Conservation (phyloP, 2,888 invertebrate genomes). For the Incurvaria masculella region DNA sequence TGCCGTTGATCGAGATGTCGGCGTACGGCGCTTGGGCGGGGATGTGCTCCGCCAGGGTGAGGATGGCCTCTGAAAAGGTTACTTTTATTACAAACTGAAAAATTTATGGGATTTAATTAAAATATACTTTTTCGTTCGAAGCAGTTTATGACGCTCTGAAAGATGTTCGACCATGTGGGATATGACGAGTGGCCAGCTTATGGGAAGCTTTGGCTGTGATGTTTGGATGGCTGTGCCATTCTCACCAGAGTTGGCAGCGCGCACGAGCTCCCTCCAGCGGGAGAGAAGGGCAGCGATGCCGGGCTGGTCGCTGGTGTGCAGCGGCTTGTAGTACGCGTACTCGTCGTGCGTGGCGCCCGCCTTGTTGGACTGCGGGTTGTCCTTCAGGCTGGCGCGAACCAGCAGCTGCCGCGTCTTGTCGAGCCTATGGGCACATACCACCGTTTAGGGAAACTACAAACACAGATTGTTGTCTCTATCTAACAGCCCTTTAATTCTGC, state of each 20-base stretch:
- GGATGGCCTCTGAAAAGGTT: conserved; percentile 29
- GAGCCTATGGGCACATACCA: too few relatives aligned
- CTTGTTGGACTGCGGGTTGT: conserved; percentile 39
- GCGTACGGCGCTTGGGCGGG: conserved; percentile 24
- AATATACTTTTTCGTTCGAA: too few relatives aligned
- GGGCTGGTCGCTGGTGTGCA: conserved; percentile 61
- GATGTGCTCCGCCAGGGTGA: conserved; percentile 32
- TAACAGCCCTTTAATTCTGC: too few relatives aligned
- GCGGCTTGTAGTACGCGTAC: conserved; percentile 64
- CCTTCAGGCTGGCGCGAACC: conserved; percentile 47
- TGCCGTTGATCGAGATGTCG: conserved; percentile 14
- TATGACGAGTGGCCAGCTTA: neutral
- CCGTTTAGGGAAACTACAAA: too few relatives aligned
- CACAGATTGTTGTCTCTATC: too few relatives aligned
- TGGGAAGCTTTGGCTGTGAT: conserved; percentile 12
- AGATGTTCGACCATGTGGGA: neutral
- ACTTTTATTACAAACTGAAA: conserved; percentile 29
- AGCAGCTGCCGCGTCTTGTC: conserved; percentile 64
- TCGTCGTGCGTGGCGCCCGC: conserved; percentile 26
- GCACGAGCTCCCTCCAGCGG: conserved; percentile 61
- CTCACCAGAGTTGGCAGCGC: conserved; percentile 47
- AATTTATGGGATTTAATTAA: neutral
- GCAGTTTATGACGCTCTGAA: neutral
- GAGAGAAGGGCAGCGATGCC: conserved; percentile 57
- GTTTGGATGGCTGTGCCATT: conserved; percentile 15